Evolutionary conservation across 2,888 invertebrate species (phyloP).

Genomic region (Reticulitermes lucifugus): DNA sequence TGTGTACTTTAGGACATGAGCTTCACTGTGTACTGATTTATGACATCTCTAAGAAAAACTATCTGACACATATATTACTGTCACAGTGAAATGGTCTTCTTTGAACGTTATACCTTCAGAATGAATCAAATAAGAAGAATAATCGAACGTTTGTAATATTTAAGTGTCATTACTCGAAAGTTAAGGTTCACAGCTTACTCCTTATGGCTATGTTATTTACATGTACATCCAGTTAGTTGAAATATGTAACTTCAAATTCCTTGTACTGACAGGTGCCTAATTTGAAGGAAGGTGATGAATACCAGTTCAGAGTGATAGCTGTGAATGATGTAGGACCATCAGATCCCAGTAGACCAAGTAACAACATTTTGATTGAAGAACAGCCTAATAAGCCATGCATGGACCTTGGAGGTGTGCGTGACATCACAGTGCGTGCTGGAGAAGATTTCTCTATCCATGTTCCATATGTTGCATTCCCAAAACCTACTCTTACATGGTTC

Average conservation of each 20-base stretch:
- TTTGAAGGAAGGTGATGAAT: slow-evolving; percentile 92
- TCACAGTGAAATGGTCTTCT: no score
- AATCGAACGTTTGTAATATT: no score
- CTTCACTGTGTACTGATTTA: no score
- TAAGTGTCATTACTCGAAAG: no score
- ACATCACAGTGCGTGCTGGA: slow-evolving; percentile 96
- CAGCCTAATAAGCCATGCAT: slow-evolving; percentile 96
- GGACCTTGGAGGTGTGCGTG: slow-evolving; percentile 92
- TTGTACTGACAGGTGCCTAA: slow-evolving; percentile 71
- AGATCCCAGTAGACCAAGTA: slow-evolving; percentile 85
- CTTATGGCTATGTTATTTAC: no score
- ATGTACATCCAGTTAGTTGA: no score
- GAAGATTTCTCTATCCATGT: slow-evolving; percentile 98
- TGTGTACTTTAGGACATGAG: no score
- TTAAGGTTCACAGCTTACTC: no score
- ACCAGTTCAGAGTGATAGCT: slow-evolving; percentile 95
- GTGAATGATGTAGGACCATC: slow-evolving; percentile 90
- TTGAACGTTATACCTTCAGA: no score
- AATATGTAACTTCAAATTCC: background rate
- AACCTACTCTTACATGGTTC: slow-evolving; percentile 95
- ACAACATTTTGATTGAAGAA: slow-evolving; percentile 84
- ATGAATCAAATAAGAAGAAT: no score
- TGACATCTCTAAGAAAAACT: no score
- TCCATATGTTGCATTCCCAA: slow-evolving; percentile 95
- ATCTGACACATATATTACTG: no score